Base-by-base conservation (phyloP, 2,113 vertebrate genomes). In the Puffinus mauretanicus region DNA sequence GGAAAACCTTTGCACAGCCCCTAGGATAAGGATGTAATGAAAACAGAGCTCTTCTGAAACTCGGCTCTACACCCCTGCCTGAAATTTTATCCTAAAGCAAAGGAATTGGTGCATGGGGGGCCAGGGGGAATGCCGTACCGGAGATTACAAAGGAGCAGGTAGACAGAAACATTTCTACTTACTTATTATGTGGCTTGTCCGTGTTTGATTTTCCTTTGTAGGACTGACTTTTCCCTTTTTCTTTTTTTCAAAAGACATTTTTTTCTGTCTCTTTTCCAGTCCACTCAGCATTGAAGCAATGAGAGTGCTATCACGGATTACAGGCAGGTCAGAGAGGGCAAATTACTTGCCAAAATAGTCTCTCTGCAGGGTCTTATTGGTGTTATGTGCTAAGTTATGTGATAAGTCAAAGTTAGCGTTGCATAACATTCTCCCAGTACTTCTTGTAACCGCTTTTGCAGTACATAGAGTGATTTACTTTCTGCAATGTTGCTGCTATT, bases 391-490 rank as follows among this genome's bases (percentile, higher is more conserved):
- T 94, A 96, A 96, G 93, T 95, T 95, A 88, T 58, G 82, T 97
- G 92, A 81, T 96, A 96, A 96, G 91, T 97, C 96, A 97, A 95
- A 96, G 93, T 82, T 88, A 97, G 89, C 24, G 87, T 97, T 97
- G 95, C 94, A 91, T 94, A 97, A 91, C 90, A 95, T 86, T 90
- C 70, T 82, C 69, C 54, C 51, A 57, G 60, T 79, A 86, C 66
- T 95, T 93, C 84, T 90, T 69, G 60, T 78, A 90, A 80, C 70
- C 8, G 6, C 32, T 94, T 79, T 60, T 82, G 71, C 54, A 49
- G 55, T 42, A 40, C 40, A 44, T 2, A 11, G 47, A 65, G 30
- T 49, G 72, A 93, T 70, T 86, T 26, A 38, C 49, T 90, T 87
- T 91, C 62, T 52, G 22, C 30, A 29, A 16, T 16, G 16, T 32